phyloP scores from a whole-genome alignment of 2,888 invertebrate genomes.

The Stenodera caucasica region DNA sequence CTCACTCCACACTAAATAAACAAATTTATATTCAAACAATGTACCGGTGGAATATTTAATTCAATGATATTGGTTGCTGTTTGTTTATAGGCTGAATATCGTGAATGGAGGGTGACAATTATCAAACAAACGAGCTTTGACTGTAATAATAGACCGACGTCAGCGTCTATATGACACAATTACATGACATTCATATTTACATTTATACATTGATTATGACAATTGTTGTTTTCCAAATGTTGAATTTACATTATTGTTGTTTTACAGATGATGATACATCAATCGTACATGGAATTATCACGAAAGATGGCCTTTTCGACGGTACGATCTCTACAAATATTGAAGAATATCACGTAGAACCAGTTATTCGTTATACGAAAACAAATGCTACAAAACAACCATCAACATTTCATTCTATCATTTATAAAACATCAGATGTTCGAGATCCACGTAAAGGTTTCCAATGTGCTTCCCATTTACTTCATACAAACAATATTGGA shows the following conservation, averaged over 20 bases:
- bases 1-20: not conserved
- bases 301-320: slow-evolving; percentile 85
- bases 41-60: slow-evolving; percentile 21
- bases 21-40: slow-evolving; percentile 22
- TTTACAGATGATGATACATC: slow-evolving; percentile 80
- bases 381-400: slow-evolving; percentile 56
- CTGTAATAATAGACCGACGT: slow-evolving; percentile 29
- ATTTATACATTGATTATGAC: slow-evolving; percentile 25
- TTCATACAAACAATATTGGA: slow-evolving; percentile 43
- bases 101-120: not conserved
- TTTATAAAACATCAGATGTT: slow-evolving; percentile 82
- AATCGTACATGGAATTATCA: slow-evolving; percentile 82
- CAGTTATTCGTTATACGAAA: slow-evolving; percentile 67
- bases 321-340: slow-evolving; percentile 78
- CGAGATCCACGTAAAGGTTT: slow-evolving; percentile 54
- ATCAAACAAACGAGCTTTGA: no score
- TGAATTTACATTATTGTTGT: slow-evolving; percentile 16
- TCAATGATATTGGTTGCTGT: slow-evolving; percentile 20
- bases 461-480: slow-evolving; percentile 49
- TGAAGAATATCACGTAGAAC: slow-evolving; percentile 86
- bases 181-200: slow-evolving; percentile 28
- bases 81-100: not conserved
- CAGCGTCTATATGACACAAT: slow-evolving; percentile 26
- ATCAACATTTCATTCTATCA: slow-evolving; percentile 74
- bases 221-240: slow-evolving; percentile 14